Base-by-base conservation (phyloP, 2,888 invertebrate genomes). In the Argyresthia albistria region DNA sequence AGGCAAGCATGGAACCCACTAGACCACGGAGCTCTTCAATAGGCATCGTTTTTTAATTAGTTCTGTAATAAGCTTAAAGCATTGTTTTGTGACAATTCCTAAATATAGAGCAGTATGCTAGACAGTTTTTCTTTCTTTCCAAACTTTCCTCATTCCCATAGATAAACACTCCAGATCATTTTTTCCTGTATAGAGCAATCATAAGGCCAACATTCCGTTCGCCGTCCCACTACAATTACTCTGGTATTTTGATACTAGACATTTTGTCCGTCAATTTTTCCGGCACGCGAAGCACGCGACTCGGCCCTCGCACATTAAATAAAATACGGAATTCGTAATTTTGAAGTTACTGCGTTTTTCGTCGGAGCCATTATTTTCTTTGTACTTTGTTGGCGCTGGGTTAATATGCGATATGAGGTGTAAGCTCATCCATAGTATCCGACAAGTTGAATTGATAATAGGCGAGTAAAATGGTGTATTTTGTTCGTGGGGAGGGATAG, bases 201-300 rank as follows among this genome's bases (percentile, higher is more conserved):
- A 53, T 46, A 52, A 14, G 35, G 42, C 15, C 52, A 53, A 43
- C 45, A 52, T 51, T 43, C 43, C 50, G 62, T 57, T 68, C 59
- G 43, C 43, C 51, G 62, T 64, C 57, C 55, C 58, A 58, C 37
- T 58, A 55, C 72, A 69, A 72, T 73, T 75, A 75, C 64, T 57
- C 46, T 42, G 64, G 70, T 59, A 70, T 67, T 53, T 60, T 60
- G 58, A 55, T 59, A 59, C 59, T 61, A 55, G 61, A 56, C 63
- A 55, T 47, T 25, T 45, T 47, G 45, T 54, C 43, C 45, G 45
- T n/a, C 45, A 48, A 48, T 39, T 43, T 54, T 43, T 54, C 25
- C 36, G 35, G 36, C 53, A 54, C 46, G 52, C 50, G 50, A 54
- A 52, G 53, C 54, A 53, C 56, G 54, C 52, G 54, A 25, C 25